phyloP scores from a whole-genome alignment of 2,888 invertebrate species.

The Neocrepidodera transversa region DNA sequence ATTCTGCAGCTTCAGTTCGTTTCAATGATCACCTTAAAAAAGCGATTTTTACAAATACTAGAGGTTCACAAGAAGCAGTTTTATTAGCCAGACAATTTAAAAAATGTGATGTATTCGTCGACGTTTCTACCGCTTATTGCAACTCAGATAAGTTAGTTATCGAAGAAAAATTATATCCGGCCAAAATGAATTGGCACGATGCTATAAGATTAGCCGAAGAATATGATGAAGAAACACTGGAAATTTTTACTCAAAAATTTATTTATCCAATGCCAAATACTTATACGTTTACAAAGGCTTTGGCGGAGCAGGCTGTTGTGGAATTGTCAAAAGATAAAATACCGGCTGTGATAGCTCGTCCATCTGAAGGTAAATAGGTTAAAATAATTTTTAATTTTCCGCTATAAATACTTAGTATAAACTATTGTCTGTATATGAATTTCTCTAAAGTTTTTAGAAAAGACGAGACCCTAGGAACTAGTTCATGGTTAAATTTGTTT shows the following conservation, averaged over 20 bases:
- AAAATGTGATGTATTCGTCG: slow-evolving; percentile 66
- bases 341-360: slow-evolving; percentile 81
- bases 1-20: slow-evolving; percentile 82
- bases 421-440: too few relatives aligned
- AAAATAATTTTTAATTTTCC: too few relatives aligned
- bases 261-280: slow-evolving; percentile 81
- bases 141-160: slow-evolving; percentile 77
- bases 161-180: slow-evolving; percentile 78
- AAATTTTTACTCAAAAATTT: slow-evolving; percentile 68
- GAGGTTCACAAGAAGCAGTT: slow-evolving; percentile 70
- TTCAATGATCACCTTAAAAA: slow-evolving; percentile 80
- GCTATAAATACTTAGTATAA: too few relatives aligned
- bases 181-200: slow-evolving; percentile 72
- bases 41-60: slow-evolving; percentile 70
- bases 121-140: slow-evolving; percentile 88
- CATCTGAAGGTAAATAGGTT: slow-evolving; percentile 82
- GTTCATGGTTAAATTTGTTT: too few relatives aligned
- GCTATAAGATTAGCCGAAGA: slow-evolving; percentile 71
- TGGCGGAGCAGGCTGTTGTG: slow-evolving; percentile 81
- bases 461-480: too few relatives aligned
- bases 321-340: slow-evolving; percentile 67
- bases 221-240: slow-evolving; percentile 62
- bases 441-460: too few relatives aligned
- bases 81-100: slow-evolving; percentile 67
- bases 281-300: slow-evolving; percentile 87